Percentiles rank a stretch among this genome's conserved stretches.
phyloP scores from a whole-genome alignment of 2,888 invertebrate genomes.

The Isoperla grammatica region DNA sequence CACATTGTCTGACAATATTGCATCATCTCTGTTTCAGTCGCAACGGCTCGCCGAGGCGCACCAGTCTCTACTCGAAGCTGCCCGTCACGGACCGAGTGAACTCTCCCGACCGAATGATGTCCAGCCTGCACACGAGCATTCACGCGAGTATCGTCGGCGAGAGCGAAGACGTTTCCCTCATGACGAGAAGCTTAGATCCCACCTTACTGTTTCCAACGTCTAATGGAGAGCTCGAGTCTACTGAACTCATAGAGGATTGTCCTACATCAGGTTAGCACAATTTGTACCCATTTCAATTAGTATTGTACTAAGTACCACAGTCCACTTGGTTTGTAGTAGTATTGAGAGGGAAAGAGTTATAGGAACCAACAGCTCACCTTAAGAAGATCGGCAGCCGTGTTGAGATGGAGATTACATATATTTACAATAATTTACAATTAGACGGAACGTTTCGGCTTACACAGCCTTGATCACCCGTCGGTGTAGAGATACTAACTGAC shows the following conservation, averaged over 20 bases:
- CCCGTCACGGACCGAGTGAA: conserved; percentile 38
- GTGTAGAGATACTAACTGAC: too few relatives aligned
- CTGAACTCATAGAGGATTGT: conserved; percentile 16
- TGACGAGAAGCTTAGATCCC: conserved; percentile 61
- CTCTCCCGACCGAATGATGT: conserved; percentile 68
- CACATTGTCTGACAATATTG: too few relatives aligned
- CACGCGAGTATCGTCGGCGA: conserved; percentile 36
- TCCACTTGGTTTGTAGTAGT: not conserved
- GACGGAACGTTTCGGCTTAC: too few relatives aligned
- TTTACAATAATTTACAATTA: too few relatives aligned
- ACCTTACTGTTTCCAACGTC: conserved; percentile 42
- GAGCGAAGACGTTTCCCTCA: conserved; percentile 42
- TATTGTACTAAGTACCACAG: too few relatives aligned
- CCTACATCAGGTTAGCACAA: conserved; percentile 15
- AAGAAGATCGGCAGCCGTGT: too few relatives aligned
- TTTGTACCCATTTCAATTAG: too few relatives aligned
- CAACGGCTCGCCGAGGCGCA: conserved; percentile 13
- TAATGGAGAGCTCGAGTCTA: not conserved
- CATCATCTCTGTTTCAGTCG: not conserved
- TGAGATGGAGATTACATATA: too few relatives aligned
- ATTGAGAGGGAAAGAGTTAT: too few relatives aligned
- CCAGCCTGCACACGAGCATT: conserved; percentile 59
- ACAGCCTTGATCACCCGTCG: too few relatives aligned
- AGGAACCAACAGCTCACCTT: too few relatives aligned
- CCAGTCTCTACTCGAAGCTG: not conserved